Conservation (phyloP, 1,140 invertebrate genomes). For the Orius insidiosus region DNA sequence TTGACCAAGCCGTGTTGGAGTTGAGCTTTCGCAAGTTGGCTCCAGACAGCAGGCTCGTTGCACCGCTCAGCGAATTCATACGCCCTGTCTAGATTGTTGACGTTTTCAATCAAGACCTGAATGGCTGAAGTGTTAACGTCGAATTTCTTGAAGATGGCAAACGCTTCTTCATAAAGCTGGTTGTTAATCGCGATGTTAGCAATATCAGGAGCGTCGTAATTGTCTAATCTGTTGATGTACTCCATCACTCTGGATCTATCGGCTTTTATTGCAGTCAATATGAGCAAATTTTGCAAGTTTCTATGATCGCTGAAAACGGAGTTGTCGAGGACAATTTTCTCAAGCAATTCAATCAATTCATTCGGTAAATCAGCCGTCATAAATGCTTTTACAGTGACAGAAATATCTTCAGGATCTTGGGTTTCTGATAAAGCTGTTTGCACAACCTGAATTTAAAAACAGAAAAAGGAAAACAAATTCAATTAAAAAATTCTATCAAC, state of each 20-base stretch:
- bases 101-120: constrained; percentile 96
- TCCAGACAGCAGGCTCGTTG: constrained; percentile 98
- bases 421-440: constrained; percentile 86
- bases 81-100: constrained; percentile 91
- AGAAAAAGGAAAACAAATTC: too few species aligned
- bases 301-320: constrained; percentile 94
- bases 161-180: constrained; percentile 96
- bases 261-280: constrained; percentile 89
- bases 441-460: too few species aligned
- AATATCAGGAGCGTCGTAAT: constrained; percentile 99
- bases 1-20: constrained; percentile 88
- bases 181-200: constrained; percentile 98
- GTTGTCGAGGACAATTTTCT: constrained; percentile 97
- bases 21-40: constrained; percentile 88
- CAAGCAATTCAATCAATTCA: constrained; percentile 95
- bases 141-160: constrained; percentile 99
- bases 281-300: constrained; percentile 60
- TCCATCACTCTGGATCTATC: constrained; percentile 96
- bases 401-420: constrained; percentile 99
- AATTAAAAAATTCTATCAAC: too few species aligned
- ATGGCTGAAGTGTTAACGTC: constrained; percentile 99
- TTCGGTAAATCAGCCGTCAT: constrained; percentile 99
- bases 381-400: constrained; percentile 97
- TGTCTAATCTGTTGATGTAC: constrained; percentile 93
- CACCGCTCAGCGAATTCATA: constrained; percentile 99